Conservation (phyloP, 2,797 vertebrate species). For the Liasis olivaceus region DNA sequence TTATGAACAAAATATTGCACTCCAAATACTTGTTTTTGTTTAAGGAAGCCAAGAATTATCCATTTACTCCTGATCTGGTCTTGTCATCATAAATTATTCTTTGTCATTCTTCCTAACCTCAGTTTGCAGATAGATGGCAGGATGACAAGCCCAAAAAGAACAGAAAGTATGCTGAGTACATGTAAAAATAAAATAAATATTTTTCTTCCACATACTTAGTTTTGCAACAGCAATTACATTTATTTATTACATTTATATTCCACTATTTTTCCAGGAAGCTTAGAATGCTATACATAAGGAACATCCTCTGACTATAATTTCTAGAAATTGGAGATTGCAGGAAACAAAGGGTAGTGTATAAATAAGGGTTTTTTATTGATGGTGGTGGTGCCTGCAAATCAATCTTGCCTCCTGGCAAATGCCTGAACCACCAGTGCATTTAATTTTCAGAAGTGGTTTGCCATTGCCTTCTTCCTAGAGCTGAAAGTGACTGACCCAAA, state of each 20-base stretch:
- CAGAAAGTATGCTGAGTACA: neutral
- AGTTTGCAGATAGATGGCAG: slow-evolving; percentile 1
- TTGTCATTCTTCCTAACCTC: neutral
- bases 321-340: neutral
- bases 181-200: slow-evolving; percentile 16
- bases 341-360: neutral
- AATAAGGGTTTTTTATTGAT: neutral
- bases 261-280: neutral
- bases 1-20: slow-evolving; percentile 15
- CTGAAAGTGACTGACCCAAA: neutral
- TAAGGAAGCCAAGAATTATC: slow-evolving; percentile 11
- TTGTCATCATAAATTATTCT: slow-evolving; percentile 27
- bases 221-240: neutral
- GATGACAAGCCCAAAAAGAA: slow-evolving; percentile 11
- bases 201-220: slow-evolving; percentile 12
- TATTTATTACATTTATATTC: slow-evolving; percentile 9
- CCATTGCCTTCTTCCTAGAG: neutral
- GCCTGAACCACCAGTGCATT: neutral
- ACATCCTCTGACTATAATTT: neutral
- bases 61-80: slow-evolving; percentile 19
- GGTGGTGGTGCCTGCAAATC: neutral
- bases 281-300: neutral
- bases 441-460: neutral
- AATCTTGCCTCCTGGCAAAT: neutral
- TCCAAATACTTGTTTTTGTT: slow-evolving; percentile 22